Percentiles rank a stretch among this genome's conserved stretches.
These are phyloP conservation scores for Ctenosaura bakeri DNA, from an alignment of 2,797 vertebrate species.

Conservation along the genomic window DNA sequence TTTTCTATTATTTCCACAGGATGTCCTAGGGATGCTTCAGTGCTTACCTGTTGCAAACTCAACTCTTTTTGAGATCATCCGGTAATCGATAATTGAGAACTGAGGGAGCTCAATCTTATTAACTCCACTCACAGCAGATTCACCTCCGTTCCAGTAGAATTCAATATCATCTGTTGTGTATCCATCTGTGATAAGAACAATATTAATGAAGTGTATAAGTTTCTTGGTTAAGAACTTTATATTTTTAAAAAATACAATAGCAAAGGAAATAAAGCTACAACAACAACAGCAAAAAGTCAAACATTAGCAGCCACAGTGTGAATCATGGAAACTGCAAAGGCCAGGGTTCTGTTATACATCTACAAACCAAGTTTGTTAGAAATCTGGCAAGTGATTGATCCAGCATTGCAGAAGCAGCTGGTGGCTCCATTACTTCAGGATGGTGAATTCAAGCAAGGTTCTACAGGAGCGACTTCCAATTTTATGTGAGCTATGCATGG, in stretches of 20 bases:
- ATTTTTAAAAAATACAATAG: not conserved
- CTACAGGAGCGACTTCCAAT: too few species aligned
- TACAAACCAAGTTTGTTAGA: not conserved
- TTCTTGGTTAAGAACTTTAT: conserved; percentile 38
- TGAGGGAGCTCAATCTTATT: conserved; percentile 95
- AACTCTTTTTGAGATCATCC: conserved; percentile 92
- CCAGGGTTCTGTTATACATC: not conserved
- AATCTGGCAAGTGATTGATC: not conserved
- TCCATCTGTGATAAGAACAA: conserved; percentile 81
- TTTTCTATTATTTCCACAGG: not conserved
- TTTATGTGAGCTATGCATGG: too few species aligned
- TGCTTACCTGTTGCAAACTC: conserved; percentile 93
- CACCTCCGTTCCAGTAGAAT: conserved; percentile 94
- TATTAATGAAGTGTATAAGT: conserved; percentile 20
- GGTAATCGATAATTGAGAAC: conserved; percentile 94
- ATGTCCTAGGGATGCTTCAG: not conserved
- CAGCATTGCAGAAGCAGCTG: not conserved
- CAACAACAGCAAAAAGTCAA: not conserved
- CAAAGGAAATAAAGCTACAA: not conserved
- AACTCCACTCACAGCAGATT: conserved; percentile 91
- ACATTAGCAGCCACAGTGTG: not conserved
- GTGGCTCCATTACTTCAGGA: too few species aligned
- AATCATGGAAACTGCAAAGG: not conserved
- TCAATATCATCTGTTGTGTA: conserved; percentile 97
- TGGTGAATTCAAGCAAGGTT: too few species aligned